Base-by-base conservation (phyloP, 2,113 vertebrate genomes). In the Cyanoramphus novaezelandiae region DNA sequence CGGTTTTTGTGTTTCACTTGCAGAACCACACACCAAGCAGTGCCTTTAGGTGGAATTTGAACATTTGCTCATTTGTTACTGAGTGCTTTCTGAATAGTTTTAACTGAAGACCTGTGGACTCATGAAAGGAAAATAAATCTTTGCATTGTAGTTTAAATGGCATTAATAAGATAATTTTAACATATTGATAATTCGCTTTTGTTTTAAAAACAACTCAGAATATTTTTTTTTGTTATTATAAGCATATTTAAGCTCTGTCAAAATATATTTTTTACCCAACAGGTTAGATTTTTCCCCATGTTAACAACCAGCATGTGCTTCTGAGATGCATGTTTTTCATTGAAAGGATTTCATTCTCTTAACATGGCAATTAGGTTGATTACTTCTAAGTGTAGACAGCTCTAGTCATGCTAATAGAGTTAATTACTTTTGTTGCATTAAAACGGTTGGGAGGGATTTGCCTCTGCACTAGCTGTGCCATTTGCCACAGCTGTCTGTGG, bases 401-500 rank as follows among this genome's bases (percentile, higher is more conserved):
- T 41, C 52, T 59, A 89, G 78, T 72, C 87, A 69, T 87, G 59
- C 15, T 90, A 95, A 93, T 92, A 82, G 59, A 94, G 50, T 59
- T 92, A 96, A 97, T 94, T 93, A 90, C 63, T 82, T 93, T 46
- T 90, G 63, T 72, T 4, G 1, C 46, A 90, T 86, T 86, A 59
- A 80, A 90, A 92, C 2, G 3, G 14, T 90, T 96, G 75, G 59
- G 86, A 92, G 67, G 53, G 86, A 92, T 93, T 94, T 96, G 88
- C 63, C 37, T n/a, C 52, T 76, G 49, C 90, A 69, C 18, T 94
- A 41, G 41, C 23, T 79, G 25, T 90, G 92, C 64, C 76, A 93
- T 83, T 96, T 93, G 31, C 83, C 72, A 78, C 95, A 97, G 92
- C 92, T 97, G 95, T 69, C 68, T 92, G 46, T 60, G 35, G 17